Evolutionary conservation across 2,888 invertebrate genomes (phyloP), one percentile per base, ranked within the genome.

Genomic region (Exephanes ischioxanthus): DNA sequence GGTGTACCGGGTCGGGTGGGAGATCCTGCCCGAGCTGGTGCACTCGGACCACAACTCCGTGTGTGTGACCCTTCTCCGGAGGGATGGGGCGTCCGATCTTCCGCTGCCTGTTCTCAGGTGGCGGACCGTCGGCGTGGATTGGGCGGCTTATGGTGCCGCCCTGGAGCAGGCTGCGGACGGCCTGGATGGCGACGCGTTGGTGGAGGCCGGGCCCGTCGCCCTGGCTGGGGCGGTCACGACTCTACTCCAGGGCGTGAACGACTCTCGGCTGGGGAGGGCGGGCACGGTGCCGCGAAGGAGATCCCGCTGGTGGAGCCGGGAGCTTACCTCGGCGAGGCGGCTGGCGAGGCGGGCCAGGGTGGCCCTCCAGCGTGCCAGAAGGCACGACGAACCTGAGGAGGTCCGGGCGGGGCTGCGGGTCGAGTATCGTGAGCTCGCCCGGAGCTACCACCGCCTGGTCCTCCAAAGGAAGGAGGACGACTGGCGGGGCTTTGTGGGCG

Each of bases 291-390:
- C 71, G 58, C 41, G 48, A 14, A 41, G 58, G 5, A 45, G 19
- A 41, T 26, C 55, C 41, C 41, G 72, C 22, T 48, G 58, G 58
- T 30, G 72, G 16, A 58, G 58, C 48, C 72, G 19, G 22, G 72
- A 58, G 16, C 41, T 58, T 26, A 22, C 22, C 72, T 22, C n/a
- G 72, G 72, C 58, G 26, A 73, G 45, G 58, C 37, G 58, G 7
- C 58, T 61, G 14, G 58, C 72, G n/a, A 37, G 58, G 22, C 37
- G 72, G 41, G 72, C 72, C 22, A 33, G 72, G 58, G 72, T 16
- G 58, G 71, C 53, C 14, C 30, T 51, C 16, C 53, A 71, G 71
- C 71, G 71, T 1, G 30, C 71, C 16, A n/a, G 71, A 5, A 14
- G 70, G 26, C 51, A 26, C 0, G 51, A 70, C 2, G 48, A 30